phyloP scores from a whole-genome alignment of 2,888 invertebrate genomes.

The Pachymerium ferrugineum region DNA sequence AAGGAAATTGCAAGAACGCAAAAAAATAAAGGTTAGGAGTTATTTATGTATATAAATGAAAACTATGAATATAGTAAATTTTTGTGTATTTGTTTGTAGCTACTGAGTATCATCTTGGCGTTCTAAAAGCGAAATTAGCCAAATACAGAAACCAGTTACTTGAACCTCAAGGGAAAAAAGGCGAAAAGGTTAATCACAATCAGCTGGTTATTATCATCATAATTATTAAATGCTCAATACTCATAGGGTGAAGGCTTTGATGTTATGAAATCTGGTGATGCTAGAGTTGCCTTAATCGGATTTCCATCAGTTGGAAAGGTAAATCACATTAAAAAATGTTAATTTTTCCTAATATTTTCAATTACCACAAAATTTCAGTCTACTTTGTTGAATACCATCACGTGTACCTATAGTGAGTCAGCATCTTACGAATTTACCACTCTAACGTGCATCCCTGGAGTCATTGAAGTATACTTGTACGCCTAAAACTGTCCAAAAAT shows the following conservation, averaged over 20 bases:
- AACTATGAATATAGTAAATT: background rate
- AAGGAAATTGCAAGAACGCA: conserved; percentile 97
- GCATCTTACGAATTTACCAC: conserved; percentile 99
- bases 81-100: conserved; percentile 57
- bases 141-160: conserved; percentile 90
- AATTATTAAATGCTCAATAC: background rate
- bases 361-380: conserved; percentile 69
- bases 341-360: conserved; percentile 34
- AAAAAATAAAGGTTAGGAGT: conserved; percentile 87
- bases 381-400: conserved; percentile 87
- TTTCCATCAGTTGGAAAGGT: conserved; percentile 98
- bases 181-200: conserved; percentile 67
- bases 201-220: background rate
- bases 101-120: conserved; percentile 97
- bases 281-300: conserved; percentile 92
- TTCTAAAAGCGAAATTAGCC: conserved; percentile 92
- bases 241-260: conserved; percentile 75
- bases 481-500: background rate
- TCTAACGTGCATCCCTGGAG: conserved; percentile 97
- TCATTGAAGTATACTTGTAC: conserved; percentile 64
- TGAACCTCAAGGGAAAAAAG: conserved; percentile 85
- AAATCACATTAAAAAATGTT: conserved; percentile 37
- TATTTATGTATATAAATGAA: background rate
- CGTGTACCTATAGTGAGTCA: conserved; percentile 92
- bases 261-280: conserved; percentile 98